These are phyloP conservation scores for Sturmia bella DNA, from an alignment of 2,888 invertebrate genomes.

Conservation along the genomic window DNA sequence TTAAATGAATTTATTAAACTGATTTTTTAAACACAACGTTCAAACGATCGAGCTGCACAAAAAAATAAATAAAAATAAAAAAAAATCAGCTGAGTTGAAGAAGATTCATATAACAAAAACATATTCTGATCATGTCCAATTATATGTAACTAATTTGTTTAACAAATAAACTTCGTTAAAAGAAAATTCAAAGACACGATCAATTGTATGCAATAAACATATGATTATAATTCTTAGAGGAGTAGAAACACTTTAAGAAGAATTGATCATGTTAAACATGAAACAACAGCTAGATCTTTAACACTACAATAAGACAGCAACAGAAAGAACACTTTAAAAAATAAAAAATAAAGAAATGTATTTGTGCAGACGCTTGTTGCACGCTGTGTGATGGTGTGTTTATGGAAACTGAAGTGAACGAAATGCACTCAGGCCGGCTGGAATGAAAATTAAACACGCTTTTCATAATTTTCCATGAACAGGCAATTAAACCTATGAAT, in stretches of 20 bases:
- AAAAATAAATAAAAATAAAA: neutral
- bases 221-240: too few relatives aligned
- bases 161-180: conserved; percentile 63
- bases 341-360: too few relatives aligned
- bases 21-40: too few relatives aligned
- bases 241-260: conserved; percentile 32
- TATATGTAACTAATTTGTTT: conserved; percentile 66
- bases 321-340: too few relatives aligned
- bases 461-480: too few relatives aligned
- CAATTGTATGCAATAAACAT: conserved; percentile 28
- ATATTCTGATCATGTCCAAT: conserved; percentile 57
- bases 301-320: conserved; percentile 59
- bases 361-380: too few relatives aligned
- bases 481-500: too few relatives aligned
- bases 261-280: conserved; percentile 62
- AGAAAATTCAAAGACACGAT: conserved; percentile 17
- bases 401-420: conserved; percentile 55
- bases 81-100: neutral
- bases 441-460: too few relatives aligned
- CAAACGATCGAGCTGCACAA: conserved; percentile 16
- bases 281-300: conserved; percentile 66
- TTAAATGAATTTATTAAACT: too few relatives aligned
- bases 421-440: conserved; percentile 9
- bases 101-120: conserved; percentile 26
- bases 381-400: too few relatives aligned